Base-by-base conservation (phyloP, 2,113 vertebrate species). In the Chaetops frenatus region DNA sequence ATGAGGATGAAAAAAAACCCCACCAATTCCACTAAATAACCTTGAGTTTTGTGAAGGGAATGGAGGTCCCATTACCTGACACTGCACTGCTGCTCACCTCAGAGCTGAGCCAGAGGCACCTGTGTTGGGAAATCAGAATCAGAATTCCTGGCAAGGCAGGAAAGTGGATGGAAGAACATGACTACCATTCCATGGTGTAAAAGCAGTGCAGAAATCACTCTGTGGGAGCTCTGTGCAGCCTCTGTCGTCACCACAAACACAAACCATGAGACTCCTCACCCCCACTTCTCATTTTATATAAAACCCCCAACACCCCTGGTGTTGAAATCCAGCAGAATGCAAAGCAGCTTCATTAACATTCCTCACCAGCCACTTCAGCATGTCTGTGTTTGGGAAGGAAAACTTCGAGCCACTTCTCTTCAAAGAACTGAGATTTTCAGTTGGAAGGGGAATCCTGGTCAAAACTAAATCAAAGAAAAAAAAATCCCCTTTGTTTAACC, bases 261-360 rank as follows among this genome's bases (percentile, higher is more conserved):
- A 12, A 7, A 27, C 27, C 83, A 22, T 1, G 72, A 31, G 20
- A 35, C 10, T 64, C 36, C 76, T 38, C 56, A 65, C 4, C n/a
- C 47, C 38, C 18, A 36, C 50, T 76, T 83, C 64, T 54, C 33
- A 14, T 42, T 88, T 69, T 8, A 14, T 5, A 23, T 3, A 9
- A 38, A 65, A 35, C 10, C 50, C 33, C 64, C n/a, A 3, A 1
- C 25, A 10, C 2, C 29, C 31, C 5, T 18, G 1, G 18, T 19
- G 44, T 1, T 57, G 54, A 61, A 80, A 57, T 31, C 24, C 36
- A 36, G 62, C 29, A 40, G 44, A 45, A 47, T 11, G 15, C 48
- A 69, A 24, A 11, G 47, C 53, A 87, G 15, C 69, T 45, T 6
- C 16, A 16, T 31, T 2, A 27, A 40, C 12, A 2, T 8, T 67